Percentiles rank a stretch among this genome's conserved stretches.
These are phyloP conservation scores for Ceyx margarethae DNA, from an alignment of 2,113 vertebrate genomes.

Conservation along the genomic window DNA sequence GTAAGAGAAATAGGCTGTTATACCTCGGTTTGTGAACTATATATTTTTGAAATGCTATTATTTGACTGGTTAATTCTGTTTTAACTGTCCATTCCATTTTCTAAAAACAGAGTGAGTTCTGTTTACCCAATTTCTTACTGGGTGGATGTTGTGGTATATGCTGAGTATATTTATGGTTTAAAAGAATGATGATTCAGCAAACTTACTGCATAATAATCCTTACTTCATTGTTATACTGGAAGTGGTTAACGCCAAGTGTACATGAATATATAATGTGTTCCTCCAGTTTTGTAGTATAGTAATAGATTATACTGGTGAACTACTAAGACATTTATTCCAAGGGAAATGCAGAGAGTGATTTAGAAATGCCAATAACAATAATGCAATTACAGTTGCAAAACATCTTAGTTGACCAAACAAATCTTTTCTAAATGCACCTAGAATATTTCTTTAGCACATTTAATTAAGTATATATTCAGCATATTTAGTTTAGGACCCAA, in stretches of 20 bases:
- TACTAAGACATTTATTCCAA: conserved; percentile 66
- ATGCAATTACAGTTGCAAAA: conserved; percentile 66
- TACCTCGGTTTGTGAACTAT: background rate
- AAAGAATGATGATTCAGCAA: conserved; percentile 52
- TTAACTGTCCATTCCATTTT: conserved; percentile 33
- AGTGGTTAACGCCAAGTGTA: conserved; percentile 58
- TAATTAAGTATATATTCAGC: conserved; percentile 66
- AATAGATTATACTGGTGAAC: conserved; percentile 59
- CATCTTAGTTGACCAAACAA: conserved; percentile 68
- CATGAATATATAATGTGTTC: conserved; percentile 60
- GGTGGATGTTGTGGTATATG: conserved; percentile 9
- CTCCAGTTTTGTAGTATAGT: conserved; percentile 52
- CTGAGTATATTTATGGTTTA: conserved; percentile 48
- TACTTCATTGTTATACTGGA: conserved; percentile 50
- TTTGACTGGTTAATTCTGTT: conserved; percentile 32
- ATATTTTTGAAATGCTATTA: conserved; percentile 10
- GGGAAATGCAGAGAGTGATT: conserved; percentile 64
- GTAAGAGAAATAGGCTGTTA: background rate
- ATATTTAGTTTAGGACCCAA: conserved; percentile 64
- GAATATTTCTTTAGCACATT: conserved; percentile 67
- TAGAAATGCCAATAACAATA: conserved; percentile 68
- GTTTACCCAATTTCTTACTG: conserved; percentile 11
- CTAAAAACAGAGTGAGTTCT: background rate
- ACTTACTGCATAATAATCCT: conserved; percentile 49
- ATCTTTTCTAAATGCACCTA: conserved; percentile 64